Evolutionary conservation across 1,140 invertebrate species (phyloP), one percentile per base, ranked within the genome.

Genomic region (Trichonephila clavata): DNA sequence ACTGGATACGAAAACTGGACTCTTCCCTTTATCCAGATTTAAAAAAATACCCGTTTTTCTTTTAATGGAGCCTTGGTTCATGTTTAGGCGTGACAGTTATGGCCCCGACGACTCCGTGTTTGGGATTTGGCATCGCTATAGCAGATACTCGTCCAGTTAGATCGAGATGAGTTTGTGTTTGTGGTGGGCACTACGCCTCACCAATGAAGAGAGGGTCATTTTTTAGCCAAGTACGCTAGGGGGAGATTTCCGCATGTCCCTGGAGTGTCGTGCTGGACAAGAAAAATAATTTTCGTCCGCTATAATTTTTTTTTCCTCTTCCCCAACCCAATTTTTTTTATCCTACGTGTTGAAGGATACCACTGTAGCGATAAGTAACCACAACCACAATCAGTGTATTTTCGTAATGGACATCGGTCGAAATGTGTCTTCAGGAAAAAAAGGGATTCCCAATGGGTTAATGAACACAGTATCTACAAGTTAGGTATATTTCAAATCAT

Each of bases 211-310:
- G 60, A 86, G 80, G 81, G 90, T 86, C 80, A 83, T 92, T 92
- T 84, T 92, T 92, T 92, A 60, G 32, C 32, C 59, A 13, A 21
- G 60, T 63, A 86, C 90, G 39, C 60, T 16, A 21, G 60, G 81
- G 80, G 60, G 90, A 92, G 60, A 65, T 84, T 92, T 68, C 21
- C 20, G 20, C 18, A 18, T 6, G 21, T 92, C 90, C 81, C 90
- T 20, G 21, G 90, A 68, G 90, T 92, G 90, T 68, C 90, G 90
- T 92, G 81, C 63, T n/a, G 90, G 90, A 92, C 90, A 92, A 60
- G 90, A 92, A 92, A 83, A 92, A 92, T 92, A 92, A 92, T 92
- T 92, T 84, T 65, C 39, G 61, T 18, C 18, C 2, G 39, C 24
- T 21, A 65, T 20, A 81, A 57, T 27, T 60, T 83, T 90, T 80